Conservation (phyloP, 2,888 invertebrate genomes). For the Creontiades dilutus region DNA sequence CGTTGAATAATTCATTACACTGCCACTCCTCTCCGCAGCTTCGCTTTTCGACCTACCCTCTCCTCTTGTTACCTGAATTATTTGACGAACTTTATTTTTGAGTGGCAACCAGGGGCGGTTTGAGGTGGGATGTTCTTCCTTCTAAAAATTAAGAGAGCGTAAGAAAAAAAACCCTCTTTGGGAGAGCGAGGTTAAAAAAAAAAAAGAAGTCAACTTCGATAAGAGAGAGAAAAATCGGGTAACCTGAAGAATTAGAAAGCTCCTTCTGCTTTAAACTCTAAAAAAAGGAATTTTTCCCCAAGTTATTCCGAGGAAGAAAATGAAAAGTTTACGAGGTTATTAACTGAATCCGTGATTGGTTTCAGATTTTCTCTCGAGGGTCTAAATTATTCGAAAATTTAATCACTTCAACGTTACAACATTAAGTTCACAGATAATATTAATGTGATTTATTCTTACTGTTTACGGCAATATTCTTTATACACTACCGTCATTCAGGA, state of each 20-base stretch:
- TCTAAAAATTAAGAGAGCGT: background rate
- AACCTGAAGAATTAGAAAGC: background rate
- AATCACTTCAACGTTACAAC: too few relatives aligned
- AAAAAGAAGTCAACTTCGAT: background rate
- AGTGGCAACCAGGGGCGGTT: constrained; percentile 25
- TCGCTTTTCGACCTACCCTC: constrained; percentile 13
- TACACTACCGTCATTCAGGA: too few relatives aligned
- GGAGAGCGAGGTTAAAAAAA: background rate
- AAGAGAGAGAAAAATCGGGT: constrained; percentile 5
- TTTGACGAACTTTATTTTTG: constrained; percentile 38
- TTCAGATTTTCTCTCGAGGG: background rate
- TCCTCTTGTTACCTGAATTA: background rate
- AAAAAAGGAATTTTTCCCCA: background rate
- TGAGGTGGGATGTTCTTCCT: background rate
- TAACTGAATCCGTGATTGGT: background rate
- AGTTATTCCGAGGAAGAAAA: background rate
- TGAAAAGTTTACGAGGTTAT: background rate
- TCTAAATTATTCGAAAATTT: background rate
- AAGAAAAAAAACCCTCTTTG: background rate
- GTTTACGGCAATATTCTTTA: too few relatives aligned
- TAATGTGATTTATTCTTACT: too few relatives aligned
- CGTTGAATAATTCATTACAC: constrained; percentile 47
- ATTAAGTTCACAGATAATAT: too few relatives aligned
- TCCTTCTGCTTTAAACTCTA: background rate
- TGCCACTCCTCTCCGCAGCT: background rate